Percentiles rank a stretch among this genome's conserved stretches.
Evolutionary conservation across 2,888 invertebrate genomes (phyloP).

Genomic region (Adelphocoris suturalis): DNA sequence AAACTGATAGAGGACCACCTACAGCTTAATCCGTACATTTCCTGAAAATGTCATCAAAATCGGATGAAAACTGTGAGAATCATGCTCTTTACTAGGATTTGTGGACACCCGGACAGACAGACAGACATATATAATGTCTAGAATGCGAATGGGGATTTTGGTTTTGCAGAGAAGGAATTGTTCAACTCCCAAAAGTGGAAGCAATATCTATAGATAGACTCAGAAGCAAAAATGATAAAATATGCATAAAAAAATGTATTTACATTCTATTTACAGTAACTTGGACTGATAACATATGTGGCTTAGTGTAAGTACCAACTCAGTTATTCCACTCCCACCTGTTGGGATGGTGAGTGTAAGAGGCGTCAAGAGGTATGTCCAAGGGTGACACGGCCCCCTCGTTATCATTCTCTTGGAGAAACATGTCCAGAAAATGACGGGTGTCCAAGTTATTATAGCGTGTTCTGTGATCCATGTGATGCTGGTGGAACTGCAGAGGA

Average conservation of each 20-base stretch:
- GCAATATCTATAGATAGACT: no score
- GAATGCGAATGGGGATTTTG: no score
- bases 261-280: background rate
- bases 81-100: no score
- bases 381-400: conserved; percentile 37
- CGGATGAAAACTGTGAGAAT: no score
- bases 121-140: no score
- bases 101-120: no score
- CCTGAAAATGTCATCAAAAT: no score
- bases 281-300: background rate
- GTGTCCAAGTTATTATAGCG: conserved; percentile 30
- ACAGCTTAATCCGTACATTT: no score
- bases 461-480: background rate
- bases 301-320: background rate
- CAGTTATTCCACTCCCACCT: conserved; percentile 61
- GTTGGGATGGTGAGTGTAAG: conserved; percentile 65
- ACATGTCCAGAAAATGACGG: conserved; percentile 64
- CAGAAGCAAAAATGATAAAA: no score
- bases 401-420: conserved; percentile 52
- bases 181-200: no score
- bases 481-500: background rate
- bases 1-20: no score
- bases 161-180: no score
- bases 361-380: conserved; percentile 61
- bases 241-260: background rate